A percentile compares a stretch with the other conserved stretches of the same genome.
Evolutionary conservation across 2,113 vertebrate genomes (phyloP).

Genomic region (Phainopepla nitens): DNA sequence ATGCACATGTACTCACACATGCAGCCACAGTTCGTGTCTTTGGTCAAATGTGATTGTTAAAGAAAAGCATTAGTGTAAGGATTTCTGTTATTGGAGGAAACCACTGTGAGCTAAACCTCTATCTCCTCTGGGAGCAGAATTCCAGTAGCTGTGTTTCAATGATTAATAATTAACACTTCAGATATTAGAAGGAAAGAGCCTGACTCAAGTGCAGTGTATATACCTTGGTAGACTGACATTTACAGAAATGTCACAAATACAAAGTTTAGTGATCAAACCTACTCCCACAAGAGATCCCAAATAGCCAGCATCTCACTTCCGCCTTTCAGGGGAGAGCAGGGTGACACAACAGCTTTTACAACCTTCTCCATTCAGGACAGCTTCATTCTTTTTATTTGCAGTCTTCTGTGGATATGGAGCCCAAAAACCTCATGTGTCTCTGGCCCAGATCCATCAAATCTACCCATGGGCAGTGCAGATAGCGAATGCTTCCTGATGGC

Average conservation of each 20-base stretch:
- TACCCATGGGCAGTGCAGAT: not conserved
- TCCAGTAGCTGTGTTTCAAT: not conserved
- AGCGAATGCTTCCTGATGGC: not conserved
- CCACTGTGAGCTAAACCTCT: not conserved
- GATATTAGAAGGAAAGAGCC: not conserved
- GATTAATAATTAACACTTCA: constrained; percentile 21
- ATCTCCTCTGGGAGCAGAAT: not conserved
- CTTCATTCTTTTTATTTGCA: not conserved
- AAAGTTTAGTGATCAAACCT: not conserved
- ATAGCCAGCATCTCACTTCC: not conserved
- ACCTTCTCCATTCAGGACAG: not conserved
- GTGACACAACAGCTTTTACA: not conserved
- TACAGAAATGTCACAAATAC: not conserved
- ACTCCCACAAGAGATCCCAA: not conserved
- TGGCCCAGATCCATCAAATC: not conserved
- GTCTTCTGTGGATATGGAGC: not conserved
- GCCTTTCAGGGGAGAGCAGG: not conserved
- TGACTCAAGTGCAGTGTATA: not conserved
- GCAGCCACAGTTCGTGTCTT: not conserved
- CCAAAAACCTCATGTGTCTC: accelerated
- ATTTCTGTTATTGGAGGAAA: not conserved
- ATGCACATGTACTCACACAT: accelerated
- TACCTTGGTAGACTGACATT: not conserved
- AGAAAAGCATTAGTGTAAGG: not conserved
- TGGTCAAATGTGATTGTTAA: not conserved